Percentiles rank a stretch among this genome's conserved stretches.
Conservation (phyloP, 2,113 vertebrate species). For the Mystacornis crossleyi region DNA sequence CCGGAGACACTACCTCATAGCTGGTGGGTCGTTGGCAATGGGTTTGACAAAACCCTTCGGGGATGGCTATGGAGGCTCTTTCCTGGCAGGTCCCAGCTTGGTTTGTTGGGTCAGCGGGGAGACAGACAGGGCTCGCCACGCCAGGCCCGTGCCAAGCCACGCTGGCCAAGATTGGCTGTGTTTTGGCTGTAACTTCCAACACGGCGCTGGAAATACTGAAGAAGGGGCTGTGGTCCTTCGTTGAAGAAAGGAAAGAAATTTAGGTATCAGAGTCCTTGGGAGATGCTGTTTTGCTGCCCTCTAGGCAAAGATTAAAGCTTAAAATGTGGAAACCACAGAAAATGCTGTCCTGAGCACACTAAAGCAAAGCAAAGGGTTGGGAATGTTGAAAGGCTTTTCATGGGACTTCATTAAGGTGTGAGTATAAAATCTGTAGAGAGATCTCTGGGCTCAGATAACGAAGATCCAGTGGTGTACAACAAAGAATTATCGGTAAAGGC, state of each 20-base stretch:
- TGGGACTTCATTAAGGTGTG: not conserved
- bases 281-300: constrained; percentile 57
- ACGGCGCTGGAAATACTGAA: not conserved
- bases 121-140: constrained; percentile 13
- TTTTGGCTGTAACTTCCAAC: not conserved
- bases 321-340: not conserved
- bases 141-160: constrained; percentile 10
- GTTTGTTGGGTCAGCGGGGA: constrained; percentile 62
- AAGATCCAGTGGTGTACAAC: constrained; percentile 33
- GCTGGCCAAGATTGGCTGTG: not conserved
- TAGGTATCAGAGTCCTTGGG: not conserved
- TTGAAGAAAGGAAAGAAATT: not conserved
- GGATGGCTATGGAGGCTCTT: constrained; percentile 13
- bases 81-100: constrained; percentile 58
- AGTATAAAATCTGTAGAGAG: not conserved
- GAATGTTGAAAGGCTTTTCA: not conserved
- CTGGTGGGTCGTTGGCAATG: constrained; percentile 42
- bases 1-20: constrained; percentile 66
- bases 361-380: not conserved
- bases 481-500: constrained; percentile 48
- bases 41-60: not conserved
- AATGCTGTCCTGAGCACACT: not conserved
- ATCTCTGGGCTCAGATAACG: constrained; percentile 7
- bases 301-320: constrained; percentile 46
- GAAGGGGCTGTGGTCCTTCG: not conserved